These are phyloP conservation scores for Drosophila nikananu DNA, from an alignment of 1,140 invertebrate genomes.

Conservation along the genomic window DNA sequence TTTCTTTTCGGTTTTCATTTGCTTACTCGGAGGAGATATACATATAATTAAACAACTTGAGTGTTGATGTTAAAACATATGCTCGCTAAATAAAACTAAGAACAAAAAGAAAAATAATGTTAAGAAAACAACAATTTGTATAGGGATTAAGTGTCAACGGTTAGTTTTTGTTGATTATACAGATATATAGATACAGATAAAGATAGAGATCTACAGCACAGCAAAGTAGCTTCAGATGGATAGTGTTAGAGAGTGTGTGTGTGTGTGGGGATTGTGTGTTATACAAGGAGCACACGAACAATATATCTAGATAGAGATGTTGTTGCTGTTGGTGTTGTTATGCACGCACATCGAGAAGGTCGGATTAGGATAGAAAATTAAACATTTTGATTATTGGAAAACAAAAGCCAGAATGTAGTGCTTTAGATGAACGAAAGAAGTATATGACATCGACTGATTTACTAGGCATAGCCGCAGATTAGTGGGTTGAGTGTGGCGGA, in stretches of 20 bases:
- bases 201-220: slow-evolving; percentile 49
- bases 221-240: slow-evolving; percentile 43
- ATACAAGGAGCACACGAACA: slow-evolving; percentile 36
- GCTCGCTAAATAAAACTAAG: slow-evolving; percentile 60
- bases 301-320: slow-evolving; percentile 28
- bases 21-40: slow-evolving; percentile 32
- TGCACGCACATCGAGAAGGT: slow-evolving; percentile 38
- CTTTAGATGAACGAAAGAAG: slow-evolving; percentile 55
- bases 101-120: slow-evolving; percentile 35
- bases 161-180: slow-evolving; percentile 58
- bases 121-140: slow-evolving; percentile 37
- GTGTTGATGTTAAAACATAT: slow-evolving; percentile 37
- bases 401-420: slow-evolving; percentile 56
- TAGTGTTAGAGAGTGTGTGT: slow-evolving; percentile 25
- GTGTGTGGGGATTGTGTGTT: slow-evolving; percentile 23
- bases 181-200: slow-evolving; percentile 53
- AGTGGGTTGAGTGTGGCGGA: slow-evolving; percentile 46
- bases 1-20: slow-evolving; percentile 48
- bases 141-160: slow-evolving; percentile 54
- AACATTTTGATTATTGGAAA: slow-evolving; percentile 24
- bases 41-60: slow-evolving; percentile 43
- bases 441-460: slow-evolving; percentile 49
- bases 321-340: slow-evolving; percentile 7
- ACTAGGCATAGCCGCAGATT: slow-evolving; percentile 64
- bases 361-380: slow-evolving; percentile 31